phyloP scores from a whole-genome alignment of 2,113 vertebrate genomes.

The Spheniscus mendiculus region DNA sequence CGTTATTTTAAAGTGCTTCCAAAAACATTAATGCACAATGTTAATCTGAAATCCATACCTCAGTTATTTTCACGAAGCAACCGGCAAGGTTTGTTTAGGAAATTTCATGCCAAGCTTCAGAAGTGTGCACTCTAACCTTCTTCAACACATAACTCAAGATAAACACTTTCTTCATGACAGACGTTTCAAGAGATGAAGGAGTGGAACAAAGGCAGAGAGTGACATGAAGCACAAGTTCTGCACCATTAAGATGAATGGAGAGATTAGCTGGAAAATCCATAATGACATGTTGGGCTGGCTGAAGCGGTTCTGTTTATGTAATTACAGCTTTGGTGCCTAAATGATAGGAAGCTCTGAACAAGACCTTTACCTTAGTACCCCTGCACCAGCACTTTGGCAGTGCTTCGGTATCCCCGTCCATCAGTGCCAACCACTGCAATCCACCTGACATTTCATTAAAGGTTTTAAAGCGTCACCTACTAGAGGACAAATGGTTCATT shows the following conservation, averaged over 20 bases:
- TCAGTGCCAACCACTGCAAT: constrained; percentile 55
- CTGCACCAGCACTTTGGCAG: not conserved
- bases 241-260: constrained; percentile 75
- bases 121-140: constrained; percentile 79
- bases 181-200: constrained; percentile 85
- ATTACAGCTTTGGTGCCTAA: constrained; percentile 78
- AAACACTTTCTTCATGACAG: constrained; percentile 80
- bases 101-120: constrained; percentile 87
- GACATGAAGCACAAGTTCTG: constrained; percentile 76
- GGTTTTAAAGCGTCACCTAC: constrained; percentile 28
- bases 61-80: constrained; percentile 22
- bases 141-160: constrained; percentile 83
- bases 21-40: constrained; percentile 37
- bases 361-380: constrained; percentile 19
- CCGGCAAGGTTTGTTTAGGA: constrained; percentile 85
- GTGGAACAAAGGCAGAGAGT: constrained; percentile 84
- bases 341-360: constrained; percentile 52
- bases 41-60: constrained; percentile 74
- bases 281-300: constrained; percentile 76
- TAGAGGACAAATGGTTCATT: constrained; percentile 45
- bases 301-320: constrained; percentile 87
- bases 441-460: constrained; percentile 65
- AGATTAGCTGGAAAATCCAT: constrained; percentile 82
- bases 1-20: constrained; percentile 31
- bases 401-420: constrained; percentile 41